Evolutionary conservation across 2,888 invertebrate species (phyloP), one percentile per base, ranked within the genome.

Genomic region (Limnephilus marmoratus): DNA sequence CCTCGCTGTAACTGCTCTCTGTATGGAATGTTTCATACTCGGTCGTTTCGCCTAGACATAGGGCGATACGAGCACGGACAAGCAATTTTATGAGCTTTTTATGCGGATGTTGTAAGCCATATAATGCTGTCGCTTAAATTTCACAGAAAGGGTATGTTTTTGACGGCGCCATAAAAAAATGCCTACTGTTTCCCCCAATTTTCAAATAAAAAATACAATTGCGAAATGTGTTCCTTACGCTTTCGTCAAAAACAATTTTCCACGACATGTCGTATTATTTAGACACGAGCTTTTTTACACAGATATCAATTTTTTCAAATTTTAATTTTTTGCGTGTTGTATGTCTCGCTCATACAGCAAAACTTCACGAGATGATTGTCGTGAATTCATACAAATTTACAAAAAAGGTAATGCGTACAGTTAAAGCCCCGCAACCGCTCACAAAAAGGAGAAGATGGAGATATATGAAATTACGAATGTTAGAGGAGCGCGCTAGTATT

Each of bases 51-150:
- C 86, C 86, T 86, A 86, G 86, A 45, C 37, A 86, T 13, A 29
- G 86, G 49, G 15, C 45, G 45, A 86, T 86, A 86, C 29, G 45
- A 45, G 45, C 41, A 86, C 86, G 86, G 86, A 86, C 83, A 83
- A 83, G 83, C 83, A 49, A 45, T 86, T 86, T 86, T 86, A 86
- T 86, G 86, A 86, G 37, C 45, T 86, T 86, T 86, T 86, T 86
- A 86, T 86, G 86, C 86, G 86, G 86, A 86, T 86, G 86, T 45
- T 86, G 45, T 86, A 86, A 86, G 86, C 86, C 86, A 86, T 86
- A 86, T 86, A 86, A 86, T 86, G 86, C 86, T 86, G 86, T 86
- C 86, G 86, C 86, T 86, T 86, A 86, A 86, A 86, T 86, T 86
- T 86, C 86, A 86, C 45, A 49, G 45, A 86, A 86, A 86, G 86